Percentiles rank a stretch among this genome's conserved stretches.
Evolutionary conservation across 2,113 vertebrate genomes (phyloP).

Genomic region (Anguilla japonica): DNA sequence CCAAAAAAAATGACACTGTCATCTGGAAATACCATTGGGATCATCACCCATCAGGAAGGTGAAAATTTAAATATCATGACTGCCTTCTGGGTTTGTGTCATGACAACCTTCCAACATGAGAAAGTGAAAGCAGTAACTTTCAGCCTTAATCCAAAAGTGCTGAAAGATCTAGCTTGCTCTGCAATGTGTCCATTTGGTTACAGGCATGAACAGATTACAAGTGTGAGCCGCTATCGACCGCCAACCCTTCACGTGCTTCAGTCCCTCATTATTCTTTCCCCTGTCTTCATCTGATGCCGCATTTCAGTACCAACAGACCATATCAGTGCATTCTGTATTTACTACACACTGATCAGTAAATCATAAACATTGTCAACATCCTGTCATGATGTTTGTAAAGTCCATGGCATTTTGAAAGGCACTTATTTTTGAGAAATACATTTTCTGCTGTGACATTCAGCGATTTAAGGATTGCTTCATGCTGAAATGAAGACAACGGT

Average conservation of each 20-base stretch:
- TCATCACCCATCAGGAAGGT: not conserved
- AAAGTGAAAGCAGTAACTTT: not conserved
- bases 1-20: not conserved
- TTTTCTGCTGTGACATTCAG: too few species aligned
- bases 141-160: not conserved
- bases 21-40: conserved; percentile 26
- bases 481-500: too few species aligned
- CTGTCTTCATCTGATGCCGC: not conserved
- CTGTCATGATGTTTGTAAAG: not conserved
- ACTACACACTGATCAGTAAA: not conserved
- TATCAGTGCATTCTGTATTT: not conserved
- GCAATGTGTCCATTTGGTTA: not conserved
- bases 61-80: not conserved
- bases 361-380: not conserved
- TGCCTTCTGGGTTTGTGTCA: not conserved
- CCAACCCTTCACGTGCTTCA: not conserved
- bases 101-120: not conserved
- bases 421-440: not conserved
- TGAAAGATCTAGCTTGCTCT: not conserved
- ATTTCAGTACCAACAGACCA: not conserved
- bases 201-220: not conserved
- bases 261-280: not conserved
- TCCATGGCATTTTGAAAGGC: not conserved
- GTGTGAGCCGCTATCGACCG: not conserved
- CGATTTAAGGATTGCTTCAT: not conserved